These are phyloP conservation scores for Artemia sinica DNA, from an alignment of 2,888 invertebrate species.

Conservation along the genomic window DNA sequence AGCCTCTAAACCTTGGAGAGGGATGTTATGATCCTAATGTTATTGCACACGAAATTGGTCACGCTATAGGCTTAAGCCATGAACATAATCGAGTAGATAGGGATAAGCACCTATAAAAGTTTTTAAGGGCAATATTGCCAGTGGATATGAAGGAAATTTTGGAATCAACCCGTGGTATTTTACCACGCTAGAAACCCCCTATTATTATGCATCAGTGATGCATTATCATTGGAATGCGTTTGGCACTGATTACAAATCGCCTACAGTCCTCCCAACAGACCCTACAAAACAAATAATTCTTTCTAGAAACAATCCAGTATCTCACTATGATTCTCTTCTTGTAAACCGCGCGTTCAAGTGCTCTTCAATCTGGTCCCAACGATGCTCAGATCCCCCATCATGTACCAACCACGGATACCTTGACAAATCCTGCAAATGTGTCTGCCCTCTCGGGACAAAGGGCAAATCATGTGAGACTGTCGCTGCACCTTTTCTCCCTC, in stretches of 20 bases:
- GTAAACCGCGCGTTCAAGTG: not conserved
- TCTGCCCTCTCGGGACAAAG: slow-evolving; percentile 5
- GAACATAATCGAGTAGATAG: not conserved
- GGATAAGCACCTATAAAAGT: not conserved
- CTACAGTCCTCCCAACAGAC: not conserved
- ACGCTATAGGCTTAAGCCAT: slow-evolving; percentile 3
- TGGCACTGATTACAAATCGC: not conserved
- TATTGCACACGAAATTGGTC: not conserved
- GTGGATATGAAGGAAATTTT: not conserved
- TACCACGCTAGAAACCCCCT: not conserved
- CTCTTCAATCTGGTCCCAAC: not conserved
- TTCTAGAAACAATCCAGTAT: not conserved
- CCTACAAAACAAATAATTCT: not conserved
- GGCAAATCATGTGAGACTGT: not conserved
- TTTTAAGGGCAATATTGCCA: not conserved
- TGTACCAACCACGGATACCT: not conserved
- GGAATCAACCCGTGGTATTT: not conserved
- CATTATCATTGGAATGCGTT: not conserved
- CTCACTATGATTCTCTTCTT: slow-evolving; percentile 5
- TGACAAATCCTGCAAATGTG: not conserved
- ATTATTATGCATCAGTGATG: not conserved
- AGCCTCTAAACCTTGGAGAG: slow-evolving; percentile 5
- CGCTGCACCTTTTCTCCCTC: not conserved
- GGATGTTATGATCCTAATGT: not conserved
- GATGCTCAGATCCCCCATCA: not conserved